These are phyloP conservation scores for Chiridota heheva DNA, from an alignment of 35 echinoderm and acorn worm species.

Conservation along the genomic window DNA sequence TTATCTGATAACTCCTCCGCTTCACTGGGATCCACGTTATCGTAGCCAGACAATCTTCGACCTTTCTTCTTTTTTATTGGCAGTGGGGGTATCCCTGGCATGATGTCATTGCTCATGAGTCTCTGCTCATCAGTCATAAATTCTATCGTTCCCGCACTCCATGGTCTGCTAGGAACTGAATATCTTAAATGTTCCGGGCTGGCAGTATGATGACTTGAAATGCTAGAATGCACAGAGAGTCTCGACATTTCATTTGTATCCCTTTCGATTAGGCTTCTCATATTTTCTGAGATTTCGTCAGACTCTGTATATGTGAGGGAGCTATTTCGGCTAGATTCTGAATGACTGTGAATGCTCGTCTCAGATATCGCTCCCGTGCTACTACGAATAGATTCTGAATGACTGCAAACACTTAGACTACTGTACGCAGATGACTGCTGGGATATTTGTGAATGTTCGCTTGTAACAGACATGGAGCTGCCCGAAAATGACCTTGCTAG, in stretches of 20 bases:
- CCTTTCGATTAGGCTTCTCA: too few species aligned
- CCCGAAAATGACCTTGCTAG: constrained; percentile 71
- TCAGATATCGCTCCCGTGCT: constrained; percentile 56
- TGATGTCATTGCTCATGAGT: constrained; percentile 38
- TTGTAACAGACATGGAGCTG: constrained; percentile 66
- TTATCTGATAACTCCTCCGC: constrained; percentile 30
- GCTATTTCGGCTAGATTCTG: background rate
- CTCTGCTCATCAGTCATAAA: constrained; percentile 5
- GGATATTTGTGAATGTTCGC: constrained; percentile 1
- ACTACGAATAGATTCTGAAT: constrained; percentile 66
- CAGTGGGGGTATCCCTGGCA: constrained; percentile 49
- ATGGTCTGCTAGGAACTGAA: background rate
- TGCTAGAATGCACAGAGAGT: constrained; percentile 59
- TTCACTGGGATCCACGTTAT: constrained; percentile 69
- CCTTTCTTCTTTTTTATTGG: constrained; percentile 58
- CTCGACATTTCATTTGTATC: constrained; percentile 48
- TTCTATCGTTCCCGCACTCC: too few species aligned
- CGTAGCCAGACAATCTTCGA: constrained; percentile 75
- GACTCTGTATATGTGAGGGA: too few species aligned
- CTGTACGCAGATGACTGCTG: constrained; percentile 66
- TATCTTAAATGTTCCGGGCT: constrained; percentile 19
- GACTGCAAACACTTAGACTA: constrained; percentile 50
- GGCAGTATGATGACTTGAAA: background rate
- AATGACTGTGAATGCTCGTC: constrained; percentile 45
- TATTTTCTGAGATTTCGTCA: too few species aligned